Evolutionary conservation across 2,797 vertebrate genomes (phyloP).

Genomic region (Apogon hyalosoma): DNA sequence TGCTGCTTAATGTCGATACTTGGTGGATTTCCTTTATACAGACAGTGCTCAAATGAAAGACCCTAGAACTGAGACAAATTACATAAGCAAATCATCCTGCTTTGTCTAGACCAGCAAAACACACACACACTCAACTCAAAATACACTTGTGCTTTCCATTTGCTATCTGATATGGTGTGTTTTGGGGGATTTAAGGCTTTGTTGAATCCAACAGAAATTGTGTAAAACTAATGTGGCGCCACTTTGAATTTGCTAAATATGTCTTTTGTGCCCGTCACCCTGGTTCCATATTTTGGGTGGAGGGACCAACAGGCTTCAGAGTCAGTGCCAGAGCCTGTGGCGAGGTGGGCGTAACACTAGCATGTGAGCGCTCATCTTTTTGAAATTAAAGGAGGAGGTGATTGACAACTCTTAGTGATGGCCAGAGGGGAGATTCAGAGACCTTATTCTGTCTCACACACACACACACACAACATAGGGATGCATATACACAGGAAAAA

Average conservation of each 20-base stretch:
- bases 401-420: slow-evolving; percentile 64
- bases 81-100: slow-evolving; percentile 12
- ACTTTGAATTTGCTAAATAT: slow-evolving; percentile 74
- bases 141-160: slow-evolving; percentile 62
- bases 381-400: slow-evolving; percentile 63
- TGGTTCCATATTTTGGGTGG: slow-evolving; percentile 47
- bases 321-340: slow-evolving; percentile 53
- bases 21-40: slow-evolving; percentile 3
- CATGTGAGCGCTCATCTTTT: slow-evolving; percentile 63
- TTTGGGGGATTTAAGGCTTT: slow-evolving; percentile 67
- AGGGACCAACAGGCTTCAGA: slow-evolving; percentile 49
- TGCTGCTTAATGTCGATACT: slow-evolving; percentile 1
- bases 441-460: slow-evolving; percentile 45
- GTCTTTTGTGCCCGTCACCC: slow-evolving; percentile 55
- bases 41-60: slow-evolving; percentile 51
- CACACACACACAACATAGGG: slow-evolving; percentile 17
- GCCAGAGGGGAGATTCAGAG: slow-evolving; percentile 48
- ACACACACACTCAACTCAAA: slow-evolving; percentile 21
- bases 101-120: neutral
- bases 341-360: slow-evolving; percentile 25
- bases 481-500: slow-evolving; percentile 20
- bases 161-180: slow-evolving; percentile 68
- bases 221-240: slow-evolving; percentile 74
- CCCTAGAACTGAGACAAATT: slow-evolving; percentile 17
- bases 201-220: slow-evolving; percentile 72